A percentile compares a stretch with the other conserved stretches of the same genome.
These are phyloP conservation scores for Terrapene triunguis DNA, from an alignment of 2,113 vertebrate species.

Conservation along the genomic window DNA sequence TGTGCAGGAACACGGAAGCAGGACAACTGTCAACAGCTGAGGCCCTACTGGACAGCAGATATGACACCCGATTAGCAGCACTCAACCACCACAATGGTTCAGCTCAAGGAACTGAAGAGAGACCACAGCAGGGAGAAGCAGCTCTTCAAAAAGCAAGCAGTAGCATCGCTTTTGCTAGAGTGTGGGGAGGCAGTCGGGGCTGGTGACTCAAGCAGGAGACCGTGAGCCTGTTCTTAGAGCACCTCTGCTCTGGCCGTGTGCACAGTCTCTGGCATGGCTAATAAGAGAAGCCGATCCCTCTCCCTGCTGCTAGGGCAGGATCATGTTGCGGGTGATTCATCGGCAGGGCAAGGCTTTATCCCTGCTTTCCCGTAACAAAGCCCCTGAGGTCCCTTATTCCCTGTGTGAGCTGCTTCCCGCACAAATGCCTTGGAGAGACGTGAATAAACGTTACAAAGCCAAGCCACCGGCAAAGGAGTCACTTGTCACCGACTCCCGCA, in stretches of 20 bases:
- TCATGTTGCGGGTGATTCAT: constrained; percentile 60
- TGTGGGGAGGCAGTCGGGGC: background rate
- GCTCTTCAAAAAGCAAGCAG: background rate
- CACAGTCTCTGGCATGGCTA: background rate
- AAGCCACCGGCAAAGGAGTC: background rate
- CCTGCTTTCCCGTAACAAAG: background rate
- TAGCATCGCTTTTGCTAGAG: no score
- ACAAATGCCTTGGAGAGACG: background rate
- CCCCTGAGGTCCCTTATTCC: constrained; percentile 12
- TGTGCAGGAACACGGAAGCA: no score
- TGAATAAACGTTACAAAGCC: background rate
- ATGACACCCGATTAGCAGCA: background rate
- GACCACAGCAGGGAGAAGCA: background rate
- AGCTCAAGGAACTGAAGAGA: background rate
- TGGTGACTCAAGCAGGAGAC: no score
- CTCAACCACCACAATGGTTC: background rate
- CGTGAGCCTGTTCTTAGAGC: background rate
- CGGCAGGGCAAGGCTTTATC: constrained; percentile 21
- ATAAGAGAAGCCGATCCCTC: accelerated
- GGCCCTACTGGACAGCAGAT: background rate
- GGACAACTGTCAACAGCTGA: no score
- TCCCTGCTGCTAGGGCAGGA: background rate
- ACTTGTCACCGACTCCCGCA: background rate
- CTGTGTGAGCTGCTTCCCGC: background rate
- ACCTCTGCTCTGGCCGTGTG: background rate